These are phyloP conservation scores for Stichodactyla mertensii DNA, from an alignment of 64 coral and sea anemone species.

Conservation along the genomic window DNA sequence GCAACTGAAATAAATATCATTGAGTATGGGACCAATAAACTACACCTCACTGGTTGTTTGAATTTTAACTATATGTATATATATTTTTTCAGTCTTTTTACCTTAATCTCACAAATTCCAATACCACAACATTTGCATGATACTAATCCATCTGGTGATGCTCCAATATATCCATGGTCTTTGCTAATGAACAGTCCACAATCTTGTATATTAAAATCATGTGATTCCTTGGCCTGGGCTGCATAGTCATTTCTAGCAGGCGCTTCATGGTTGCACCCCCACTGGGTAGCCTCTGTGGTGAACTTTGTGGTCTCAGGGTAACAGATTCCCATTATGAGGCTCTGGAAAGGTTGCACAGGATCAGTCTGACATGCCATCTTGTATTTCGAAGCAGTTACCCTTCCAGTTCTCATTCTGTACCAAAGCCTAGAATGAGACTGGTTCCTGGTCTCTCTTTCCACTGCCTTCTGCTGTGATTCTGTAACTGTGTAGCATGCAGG, in stretches of 20 bases:
- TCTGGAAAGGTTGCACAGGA: slow-evolving; percentile 51
- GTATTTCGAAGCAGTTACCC: slow-evolving; percentile 57
- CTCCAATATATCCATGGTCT: slow-evolving; percentile 46
- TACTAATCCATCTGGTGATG: slow-evolving; percentile 64
- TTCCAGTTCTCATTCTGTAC: slow-evolving; percentile 51
- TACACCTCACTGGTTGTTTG: not conserved
- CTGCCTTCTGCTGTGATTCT: slow-evolving; percentile 28
- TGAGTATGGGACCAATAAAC: slow-evolving; percentile 19
- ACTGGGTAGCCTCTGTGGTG: slow-evolving; percentile 43
- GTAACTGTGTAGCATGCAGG: not conserved
- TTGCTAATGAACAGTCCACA: slow-evolving; percentile 44
- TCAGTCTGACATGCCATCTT: slow-evolving; percentile 44
- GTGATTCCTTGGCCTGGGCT: slow-evolving; percentile 18
- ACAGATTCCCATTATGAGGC: slow-evolving; percentile 63
- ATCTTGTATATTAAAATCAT: slow-evolving; percentile 46
- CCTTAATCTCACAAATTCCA: slow-evolving; percentile 41
- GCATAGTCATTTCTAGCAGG: slow-evolving; percentile 45
- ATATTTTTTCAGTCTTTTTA: not conserved
- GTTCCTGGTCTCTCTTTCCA: slow-evolving; percentile 41
- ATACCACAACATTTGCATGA: slow-evolving; percentile 52
- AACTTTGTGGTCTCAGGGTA: slow-evolving; percentile 61
- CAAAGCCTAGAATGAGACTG: slow-evolving; percentile 53
- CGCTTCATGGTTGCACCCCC: slow-evolving; percentile 55
- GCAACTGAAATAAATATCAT: slow-evolving; percentile 22
- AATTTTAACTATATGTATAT: not conserved